Conservation (phyloP, 2,113 vertebrate species). For the Asarcornis scutulata region DNA sequence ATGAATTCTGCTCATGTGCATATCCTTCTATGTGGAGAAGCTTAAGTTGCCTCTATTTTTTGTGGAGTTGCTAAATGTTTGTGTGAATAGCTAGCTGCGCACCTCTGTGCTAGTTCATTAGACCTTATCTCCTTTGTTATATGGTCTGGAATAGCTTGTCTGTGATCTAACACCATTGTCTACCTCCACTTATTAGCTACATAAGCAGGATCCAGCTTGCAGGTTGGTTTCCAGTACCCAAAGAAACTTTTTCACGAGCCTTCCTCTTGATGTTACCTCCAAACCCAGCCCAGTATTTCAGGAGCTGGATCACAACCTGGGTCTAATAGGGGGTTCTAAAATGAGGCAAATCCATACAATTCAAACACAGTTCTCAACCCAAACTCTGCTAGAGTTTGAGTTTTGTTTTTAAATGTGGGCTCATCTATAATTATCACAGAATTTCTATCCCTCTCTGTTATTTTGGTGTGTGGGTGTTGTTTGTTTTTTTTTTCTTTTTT, state of each 20-base stretch:
- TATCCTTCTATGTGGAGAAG: not conserved
- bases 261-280: not conserved
- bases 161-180: too few relatives aligned
- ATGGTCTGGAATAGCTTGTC: not conserved
- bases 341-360: not conserved
- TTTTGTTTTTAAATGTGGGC: not conserved
- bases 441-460: not conserved
- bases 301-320: not conserved
- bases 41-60: not conserved
- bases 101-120: not conserved
- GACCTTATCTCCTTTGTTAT: not conserved
- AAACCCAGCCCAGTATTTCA: not conserved
- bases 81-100: fast-evolving
- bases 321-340: not conserved
- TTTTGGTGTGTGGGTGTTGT: not conserved
- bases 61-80: not conserved
- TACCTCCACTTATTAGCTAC: not conserved
- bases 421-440: not conserved
- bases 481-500: too few relatives aligned
- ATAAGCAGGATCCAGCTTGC: not conserved
- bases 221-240: not conserved
- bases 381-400: not conserved
- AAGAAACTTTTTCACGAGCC: not conserved
- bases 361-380: not conserved
- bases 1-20: not conserved